These are phyloP conservation scores for Neogobius melanostomus DNA, from an alignment of 2,113 vertebrate species.

Conservation along the genomic window DNA sequence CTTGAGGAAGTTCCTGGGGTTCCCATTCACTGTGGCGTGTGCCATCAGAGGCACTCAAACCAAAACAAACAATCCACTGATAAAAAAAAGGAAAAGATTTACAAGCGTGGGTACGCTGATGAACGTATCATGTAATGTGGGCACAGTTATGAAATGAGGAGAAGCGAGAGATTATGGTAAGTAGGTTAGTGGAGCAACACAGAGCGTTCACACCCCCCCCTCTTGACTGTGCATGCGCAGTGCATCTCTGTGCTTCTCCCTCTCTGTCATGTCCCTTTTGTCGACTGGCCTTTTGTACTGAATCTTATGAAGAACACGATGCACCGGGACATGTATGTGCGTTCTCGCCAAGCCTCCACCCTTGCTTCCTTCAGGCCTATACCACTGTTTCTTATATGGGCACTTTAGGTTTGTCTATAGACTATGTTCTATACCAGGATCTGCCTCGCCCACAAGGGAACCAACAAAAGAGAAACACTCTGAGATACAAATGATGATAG, in stretches of 20 bases:
- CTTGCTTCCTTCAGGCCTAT: background rate
- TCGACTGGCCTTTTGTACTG: conserved; percentile 27
- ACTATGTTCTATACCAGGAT: background rate
- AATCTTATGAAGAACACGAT: background rate
- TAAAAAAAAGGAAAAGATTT: conserved; percentile 48
- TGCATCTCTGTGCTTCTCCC: background rate
- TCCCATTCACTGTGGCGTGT: background rate
- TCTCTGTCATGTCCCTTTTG: conserved; percentile 4
- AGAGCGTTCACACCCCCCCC: conserved; percentile 53
- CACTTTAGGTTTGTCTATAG: background rate
- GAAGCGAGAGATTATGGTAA: conserved; percentile 74
- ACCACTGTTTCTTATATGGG: background rate
- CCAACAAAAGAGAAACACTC: conserved; percentile 4
- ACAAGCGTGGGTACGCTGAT: conserved; percentile 40
- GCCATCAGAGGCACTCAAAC: background rate
- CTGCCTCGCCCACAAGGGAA: background rate
- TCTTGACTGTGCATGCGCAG: conserved; percentile 24
- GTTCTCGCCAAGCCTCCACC: conserved; percentile 10
- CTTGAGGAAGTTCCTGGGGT: background rate
- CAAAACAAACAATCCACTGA: conserved; percentile 26
- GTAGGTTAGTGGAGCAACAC: conserved; percentile 78
- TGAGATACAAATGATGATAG: background rate
- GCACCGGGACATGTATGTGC: background rate
- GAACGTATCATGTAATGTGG: conserved; percentile 67
- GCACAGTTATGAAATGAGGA: conserved; percentile 74